phyloP scores from a whole-genome alignment of 2,113 vertebrate genomes.

The Callorhinus ursinus region DNA sequence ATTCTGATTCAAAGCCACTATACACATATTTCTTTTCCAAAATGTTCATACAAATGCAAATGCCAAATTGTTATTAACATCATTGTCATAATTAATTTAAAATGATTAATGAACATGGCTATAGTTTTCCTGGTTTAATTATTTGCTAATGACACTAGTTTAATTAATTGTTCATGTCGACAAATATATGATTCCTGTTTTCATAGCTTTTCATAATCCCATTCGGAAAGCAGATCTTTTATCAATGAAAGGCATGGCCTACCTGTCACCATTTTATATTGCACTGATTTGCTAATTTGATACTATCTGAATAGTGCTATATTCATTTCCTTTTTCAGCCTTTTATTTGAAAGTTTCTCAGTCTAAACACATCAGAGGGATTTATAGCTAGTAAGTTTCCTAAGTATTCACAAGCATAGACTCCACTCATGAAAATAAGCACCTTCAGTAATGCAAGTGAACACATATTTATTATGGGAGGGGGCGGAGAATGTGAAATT shows the following conservation, averaged over 20 bases:
- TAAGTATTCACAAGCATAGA: not conserved
- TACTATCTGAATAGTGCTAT: not conserved
- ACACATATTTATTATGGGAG: not conserved
- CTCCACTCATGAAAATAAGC: not conserved
- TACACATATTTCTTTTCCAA: constrained; percentile 20
- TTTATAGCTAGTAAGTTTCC: not conserved
- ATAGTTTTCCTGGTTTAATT: constrained; percentile 73
- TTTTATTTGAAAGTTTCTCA: constrained; percentile 25
- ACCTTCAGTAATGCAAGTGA: not conserved
- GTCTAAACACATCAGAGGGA: constrained; percentile 20
- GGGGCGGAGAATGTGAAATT: not conserved
- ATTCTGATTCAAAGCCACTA: constrained; percentile 19
- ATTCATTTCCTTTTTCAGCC: not conserved
- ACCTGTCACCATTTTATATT: constrained; percentile 50
- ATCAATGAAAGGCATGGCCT: not conserved
- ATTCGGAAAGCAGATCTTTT: constrained; percentile 25
- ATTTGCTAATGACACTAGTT: constrained; percentile 67
- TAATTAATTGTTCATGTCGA: constrained; percentile 72
- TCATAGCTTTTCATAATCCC: constrained; percentile 58
- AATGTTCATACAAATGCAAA: constrained; percentile 62
- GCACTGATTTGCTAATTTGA: constrained; percentile 42
- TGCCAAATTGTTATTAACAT: constrained; percentile 49
- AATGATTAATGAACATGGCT: constrained; percentile 71
- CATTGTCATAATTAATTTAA: constrained; percentile 74
- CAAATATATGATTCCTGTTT: constrained; percentile 58